phyloP scores from a whole-genome alignment of 2,113 vertebrate genomes.

The Lathamus discolor region DNA sequence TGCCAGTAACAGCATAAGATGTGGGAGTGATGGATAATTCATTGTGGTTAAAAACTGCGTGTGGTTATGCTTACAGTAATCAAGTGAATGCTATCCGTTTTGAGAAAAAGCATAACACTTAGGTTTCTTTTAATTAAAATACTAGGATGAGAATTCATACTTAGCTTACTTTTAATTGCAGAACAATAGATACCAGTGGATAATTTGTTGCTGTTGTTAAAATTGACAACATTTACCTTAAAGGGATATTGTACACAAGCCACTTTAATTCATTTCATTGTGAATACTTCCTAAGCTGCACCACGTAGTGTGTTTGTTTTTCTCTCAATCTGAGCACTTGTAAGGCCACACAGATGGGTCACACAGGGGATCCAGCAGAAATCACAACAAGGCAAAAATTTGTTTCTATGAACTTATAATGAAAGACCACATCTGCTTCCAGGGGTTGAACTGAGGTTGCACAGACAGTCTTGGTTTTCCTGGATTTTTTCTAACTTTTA shows the following conservation, averaged over 20 bases:
- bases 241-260: not conserved
- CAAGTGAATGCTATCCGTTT: slow-evolving; percentile 15
- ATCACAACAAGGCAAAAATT: not conserved
- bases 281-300: not conserved
- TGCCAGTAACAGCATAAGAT: slow-evolving; percentile 15
- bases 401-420: not conserved
- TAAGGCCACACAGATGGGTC: not conserved
- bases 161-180: slow-evolving; percentile 18
- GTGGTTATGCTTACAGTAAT: slow-evolving; percentile 23
- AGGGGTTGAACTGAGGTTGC: not conserved
- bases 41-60: slow-evolving; percentile 32
- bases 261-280: not conserved
- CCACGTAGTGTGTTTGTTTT: not conserved
- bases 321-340: not conserved
- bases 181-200: not conserved
- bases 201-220: slow-evolving; percentile 2
- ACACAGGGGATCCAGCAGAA: not conserved
- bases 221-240: not conserved
- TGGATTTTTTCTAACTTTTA: not conserved
- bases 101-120: slow-evolving; percentile 28
- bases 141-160: not conserved
- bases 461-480: not conserved
- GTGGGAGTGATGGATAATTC: slow-evolving; percentile 13
- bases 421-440: not conserved
- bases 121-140: slow-evolving; percentile 35